Evolutionary conservation across 2,797 vertebrate species (phyloP).

Genomic region (Takifugu rubripes): DNA sequence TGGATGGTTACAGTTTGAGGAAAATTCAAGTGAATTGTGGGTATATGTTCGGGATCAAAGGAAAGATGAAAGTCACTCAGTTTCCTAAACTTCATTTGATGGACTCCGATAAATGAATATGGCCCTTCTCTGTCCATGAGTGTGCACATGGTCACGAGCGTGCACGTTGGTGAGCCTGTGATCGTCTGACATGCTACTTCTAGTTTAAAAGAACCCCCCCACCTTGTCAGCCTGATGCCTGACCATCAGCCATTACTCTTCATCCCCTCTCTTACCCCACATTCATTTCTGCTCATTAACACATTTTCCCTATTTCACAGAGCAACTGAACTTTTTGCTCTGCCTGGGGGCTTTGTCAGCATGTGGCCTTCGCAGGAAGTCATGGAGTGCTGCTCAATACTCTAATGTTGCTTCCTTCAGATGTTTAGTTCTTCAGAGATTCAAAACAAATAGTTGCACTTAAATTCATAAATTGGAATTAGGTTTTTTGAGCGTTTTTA

Average conservation of each 20-base stretch:
- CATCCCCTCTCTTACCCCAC: slow-evolving; percentile 42
- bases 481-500: background rate
- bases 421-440: slow-evolving; percentile 24
- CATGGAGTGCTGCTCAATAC: slow-evolving; percentile 58
- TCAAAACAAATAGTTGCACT: slow-evolving; percentile 26
- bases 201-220: slow-evolving; percentile 74
- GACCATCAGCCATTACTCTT: slow-evolving; percentile 48
- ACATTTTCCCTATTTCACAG: slow-evolving; percentile 21
- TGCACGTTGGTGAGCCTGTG: slow-evolving; percentile 68
- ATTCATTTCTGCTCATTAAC: slow-evolving; percentile 16
- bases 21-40: slow-evolving; percentile 34
- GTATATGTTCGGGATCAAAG: slow-evolving; percentile 37
- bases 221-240: slow-evolving; percentile 74
- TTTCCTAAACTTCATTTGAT: background rate
- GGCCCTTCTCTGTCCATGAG: slow-evolving; percentile 70
- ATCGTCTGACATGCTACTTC: slow-evolving; percentile 73
- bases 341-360: slow-evolving; percentile 45
- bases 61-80: slow-evolving; percentile 21
- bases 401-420: slow-evolving; percentile 44
- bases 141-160: slow-evolving; percentile 66
- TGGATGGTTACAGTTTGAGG: slow-evolving; percentile 26
- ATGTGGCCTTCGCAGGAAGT: slow-evolving; percentile 57
- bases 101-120: slow-evolving; percentile 73
- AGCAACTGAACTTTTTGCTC: slow-evolving; percentile 30
- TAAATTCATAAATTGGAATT: slow-evolving; percentile 12